These are phyloP conservation scores for Aricia agestis DNA, from an alignment of 1,140 invertebrate genomes.

Conservation along the genomic window DNA sequence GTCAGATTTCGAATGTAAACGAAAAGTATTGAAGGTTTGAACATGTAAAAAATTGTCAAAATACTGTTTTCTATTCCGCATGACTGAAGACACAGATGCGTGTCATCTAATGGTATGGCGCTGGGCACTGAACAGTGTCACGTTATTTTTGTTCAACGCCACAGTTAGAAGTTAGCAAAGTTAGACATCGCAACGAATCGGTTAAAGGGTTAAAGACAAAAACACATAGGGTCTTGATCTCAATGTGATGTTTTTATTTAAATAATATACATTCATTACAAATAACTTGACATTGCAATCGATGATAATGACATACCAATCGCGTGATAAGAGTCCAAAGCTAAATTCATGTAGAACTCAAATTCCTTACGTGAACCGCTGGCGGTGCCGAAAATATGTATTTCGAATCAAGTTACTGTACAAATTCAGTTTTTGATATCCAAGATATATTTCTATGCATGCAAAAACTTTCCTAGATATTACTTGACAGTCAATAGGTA, in stretches of 20 bases:
- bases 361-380: constrained; percentile 40
- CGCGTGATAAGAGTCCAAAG: constrained; percentile 29
- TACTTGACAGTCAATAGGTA: constrained; percentile 14
- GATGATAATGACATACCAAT: constrained; percentile 27
- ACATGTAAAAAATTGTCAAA: no score
- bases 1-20: no score
- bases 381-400: constrained; percentile 48
- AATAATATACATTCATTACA: constrained; percentile 37
- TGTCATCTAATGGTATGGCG: no score
- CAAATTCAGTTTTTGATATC: constrained; percentile 17
- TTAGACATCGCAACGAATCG: no score
- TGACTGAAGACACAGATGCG: no score
- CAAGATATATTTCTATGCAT: constrained; percentile 23
- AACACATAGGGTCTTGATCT: constrained; percentile 64
- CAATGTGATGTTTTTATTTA: constrained; percentile 55
- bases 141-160: no score
- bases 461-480: constrained; percentile 16
- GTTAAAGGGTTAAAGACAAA: constrained; percentile 52
- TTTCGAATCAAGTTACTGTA: constrained; percentile 22
- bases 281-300: constrained; percentile 45
- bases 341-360: constrained; percentile 7
- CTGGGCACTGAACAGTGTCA: no score
- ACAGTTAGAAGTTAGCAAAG: no score
- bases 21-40: no score
- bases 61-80: no score